Percentiles rank a stretch among this genome's conserved stretches.
phyloP scores from a whole-genome alignment of 2,113 vertebrate species.

The Azemiops feae region DNA sequence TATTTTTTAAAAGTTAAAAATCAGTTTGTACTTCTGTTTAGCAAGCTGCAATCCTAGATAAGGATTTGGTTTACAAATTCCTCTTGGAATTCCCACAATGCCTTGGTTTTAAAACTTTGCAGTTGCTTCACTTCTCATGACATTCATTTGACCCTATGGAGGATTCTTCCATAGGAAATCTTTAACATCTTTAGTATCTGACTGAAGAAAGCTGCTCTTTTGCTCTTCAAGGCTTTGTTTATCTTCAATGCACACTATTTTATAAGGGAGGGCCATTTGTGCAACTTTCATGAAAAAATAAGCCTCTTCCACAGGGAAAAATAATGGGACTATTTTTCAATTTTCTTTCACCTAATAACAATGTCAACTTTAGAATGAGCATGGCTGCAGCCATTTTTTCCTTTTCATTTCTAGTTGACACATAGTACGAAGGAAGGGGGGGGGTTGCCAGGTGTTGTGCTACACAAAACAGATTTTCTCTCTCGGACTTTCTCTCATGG shows the following conservation, averaged over 20 bases:
- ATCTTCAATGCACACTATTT: neutral
- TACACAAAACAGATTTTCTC: too few species aligned
- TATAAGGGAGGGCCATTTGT: neutral
- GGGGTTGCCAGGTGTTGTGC: too few species aligned
- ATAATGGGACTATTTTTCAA: neutral
- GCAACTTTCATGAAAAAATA: neutral
- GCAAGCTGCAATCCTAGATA: neutral
- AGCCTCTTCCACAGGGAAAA: neutral
- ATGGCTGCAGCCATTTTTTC: too few species aligned
- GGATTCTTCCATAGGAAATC: slow-evolving; percentile 21
- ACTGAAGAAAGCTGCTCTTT: slow-evolving; percentile 52
- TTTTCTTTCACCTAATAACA: neutral
- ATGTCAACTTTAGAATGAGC: neutral
- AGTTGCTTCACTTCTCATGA: neutral
- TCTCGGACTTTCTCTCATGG: too few species aligned
- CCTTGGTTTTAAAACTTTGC: slow-evolving; percentile 23
- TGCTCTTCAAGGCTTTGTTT: slow-evolving; percentile 50
- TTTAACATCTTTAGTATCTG: slow-evolving; percentile 53
- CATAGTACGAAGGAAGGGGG: too few species aligned
- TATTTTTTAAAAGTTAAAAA: neutral
- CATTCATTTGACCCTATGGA: neutral
- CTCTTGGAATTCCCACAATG: neutral
- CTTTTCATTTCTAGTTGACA: too few species aligned
- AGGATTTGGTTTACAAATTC: neutral
- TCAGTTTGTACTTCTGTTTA: neutral